phyloP scores from a whole-genome alignment of 1,140 invertebrate species.

The Zaprionus ornatus region DNA sequence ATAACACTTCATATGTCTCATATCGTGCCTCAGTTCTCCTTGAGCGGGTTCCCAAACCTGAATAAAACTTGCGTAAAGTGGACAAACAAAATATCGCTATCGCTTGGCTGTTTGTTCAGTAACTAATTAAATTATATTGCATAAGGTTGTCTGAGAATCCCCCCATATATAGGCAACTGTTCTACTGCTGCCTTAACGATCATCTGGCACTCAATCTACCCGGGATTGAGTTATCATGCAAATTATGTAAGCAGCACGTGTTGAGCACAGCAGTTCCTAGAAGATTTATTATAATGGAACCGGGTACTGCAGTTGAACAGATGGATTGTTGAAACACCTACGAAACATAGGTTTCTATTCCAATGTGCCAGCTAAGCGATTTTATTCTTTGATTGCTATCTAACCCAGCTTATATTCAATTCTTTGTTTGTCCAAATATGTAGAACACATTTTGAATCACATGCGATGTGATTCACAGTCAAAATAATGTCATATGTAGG shows the following conservation, averaged over 20 bases:
- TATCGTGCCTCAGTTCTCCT: not conserved
- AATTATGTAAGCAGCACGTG: conserved; percentile 2
- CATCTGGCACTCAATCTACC: not conserved
- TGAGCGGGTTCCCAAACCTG: no score
- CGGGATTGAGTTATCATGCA: not conserved
- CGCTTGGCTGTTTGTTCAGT: not conserved
- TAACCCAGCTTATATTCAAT: no score
- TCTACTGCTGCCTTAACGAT: not conserved
- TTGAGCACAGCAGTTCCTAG: not conserved
- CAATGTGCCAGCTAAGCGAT: not conserved
- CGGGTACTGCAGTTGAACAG: not conserved
- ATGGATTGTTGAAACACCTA: not conserved
- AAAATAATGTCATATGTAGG: not conserved
- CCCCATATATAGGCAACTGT: not conserved
- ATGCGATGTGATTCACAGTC: not conserved
- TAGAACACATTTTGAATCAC: not conserved
- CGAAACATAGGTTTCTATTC: no score
- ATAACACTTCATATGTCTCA: not conserved
- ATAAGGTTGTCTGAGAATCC: not conserved
- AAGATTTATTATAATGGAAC: not conserved
- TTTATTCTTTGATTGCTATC: not conserved
- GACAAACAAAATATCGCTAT: not conserved
- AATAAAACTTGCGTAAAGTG: not conserved
- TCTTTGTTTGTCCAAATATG: not conserved
- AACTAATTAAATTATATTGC: conserved; percentile 8